These are phyloP conservation scores for Serripes groenlandicus DNA, from an alignment of 2,888 invertebrate species.

Conservation along the genomic window DNA sequence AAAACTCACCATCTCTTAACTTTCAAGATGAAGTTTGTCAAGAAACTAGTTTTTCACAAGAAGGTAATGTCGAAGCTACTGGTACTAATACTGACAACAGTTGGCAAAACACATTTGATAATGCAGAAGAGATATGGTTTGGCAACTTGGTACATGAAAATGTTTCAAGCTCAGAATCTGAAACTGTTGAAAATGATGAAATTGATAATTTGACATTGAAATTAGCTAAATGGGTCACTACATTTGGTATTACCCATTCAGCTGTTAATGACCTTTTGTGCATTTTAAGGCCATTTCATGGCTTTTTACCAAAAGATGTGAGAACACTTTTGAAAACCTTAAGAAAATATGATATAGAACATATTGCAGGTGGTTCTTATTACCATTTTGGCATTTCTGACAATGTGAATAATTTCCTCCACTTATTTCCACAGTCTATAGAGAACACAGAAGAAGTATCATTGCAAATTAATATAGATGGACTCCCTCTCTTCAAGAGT, in stretches of 20 bases:
- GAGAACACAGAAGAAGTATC: conserved; percentile 12
- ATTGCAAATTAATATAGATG: conserved; percentile 52
- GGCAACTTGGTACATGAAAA: too few relatives aligned
- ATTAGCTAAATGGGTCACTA: conserved; percentile 23
- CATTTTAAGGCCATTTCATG: conserved; percentile 24
- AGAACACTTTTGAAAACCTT: conserved; percentile 42
- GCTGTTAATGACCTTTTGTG: conserved; percentile 30
- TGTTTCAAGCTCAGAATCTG: too few relatives aligned
- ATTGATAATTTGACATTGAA: conserved; percentile 2
- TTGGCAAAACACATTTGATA: too few relatives aligned
- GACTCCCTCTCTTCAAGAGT: conserved; percentile 46
- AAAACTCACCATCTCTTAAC: too few relatives aligned
- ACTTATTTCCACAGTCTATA: neutral
- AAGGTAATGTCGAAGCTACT: too few relatives aligned
- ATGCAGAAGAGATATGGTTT: too few relatives aligned
- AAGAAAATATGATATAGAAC: conserved; percentile 23
- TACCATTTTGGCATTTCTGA: conserved; percentile 52
- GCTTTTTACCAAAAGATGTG: conserved; percentile 38
- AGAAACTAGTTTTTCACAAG: too few relatives aligned
- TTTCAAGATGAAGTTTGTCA: too few relatives aligned
- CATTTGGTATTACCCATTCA: conserved; percentile 25
- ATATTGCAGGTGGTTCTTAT: conserved; percentile 43
- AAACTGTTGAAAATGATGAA: conserved; percentile 5
- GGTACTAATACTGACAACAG: too few relatives aligned
- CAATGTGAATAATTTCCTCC: neutral